These are phyloP conservation scores for Syngnathus rostellatus DNA, from an alignment of 2,797 vertebrate species.

Conservation along the genomic window DNA sequence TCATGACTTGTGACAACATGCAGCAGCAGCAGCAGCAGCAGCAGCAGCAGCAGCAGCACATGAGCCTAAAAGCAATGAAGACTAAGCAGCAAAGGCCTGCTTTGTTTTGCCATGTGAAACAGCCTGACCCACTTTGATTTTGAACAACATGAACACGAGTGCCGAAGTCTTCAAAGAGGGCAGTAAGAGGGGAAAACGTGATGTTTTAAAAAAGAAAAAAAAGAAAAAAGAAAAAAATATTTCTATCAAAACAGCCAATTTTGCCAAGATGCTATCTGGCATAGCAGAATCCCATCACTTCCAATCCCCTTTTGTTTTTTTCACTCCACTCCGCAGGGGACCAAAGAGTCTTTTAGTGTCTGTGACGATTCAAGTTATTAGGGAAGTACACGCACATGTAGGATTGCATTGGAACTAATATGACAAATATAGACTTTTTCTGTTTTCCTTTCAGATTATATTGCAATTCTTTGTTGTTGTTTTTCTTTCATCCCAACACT, in stretches of 20 bases:
- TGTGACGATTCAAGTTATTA: neutral
- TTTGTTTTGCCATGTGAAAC: slow-evolving; percentile 58
- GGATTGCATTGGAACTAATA: too few species aligned
- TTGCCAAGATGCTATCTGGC: neutral
- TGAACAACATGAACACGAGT: neutral
- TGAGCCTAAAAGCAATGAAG: slow-evolving; percentile 21
- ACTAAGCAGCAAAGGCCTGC: slow-evolving; percentile 32
- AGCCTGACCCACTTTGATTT: slow-evolving; percentile 32
- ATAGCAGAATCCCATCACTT: slow-evolving; percentile 9
- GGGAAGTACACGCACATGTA: neutral
- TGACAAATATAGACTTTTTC: too few species aligned
- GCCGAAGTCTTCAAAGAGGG: neutral
- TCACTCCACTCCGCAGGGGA: neutral
- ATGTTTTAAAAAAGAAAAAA: neutral
- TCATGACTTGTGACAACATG: neutral
- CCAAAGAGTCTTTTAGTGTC: neutral
- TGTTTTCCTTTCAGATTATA: too few species aligned
- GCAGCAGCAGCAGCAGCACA: neutral
- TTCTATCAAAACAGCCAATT: neutral
- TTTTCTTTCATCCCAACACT: too few species aligned
- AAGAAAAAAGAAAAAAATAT: neutral
- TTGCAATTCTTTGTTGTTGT: too few species aligned
- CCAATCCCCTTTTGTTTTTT: slow-evolving; percentile 2
- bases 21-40: neutral
- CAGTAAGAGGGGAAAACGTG: neutral